These are phyloP conservation scores for Rhegmatorhina hoffmannsi DNA, from an alignment of 2,113 vertebrate species.

Conservation along the genomic window DNA sequence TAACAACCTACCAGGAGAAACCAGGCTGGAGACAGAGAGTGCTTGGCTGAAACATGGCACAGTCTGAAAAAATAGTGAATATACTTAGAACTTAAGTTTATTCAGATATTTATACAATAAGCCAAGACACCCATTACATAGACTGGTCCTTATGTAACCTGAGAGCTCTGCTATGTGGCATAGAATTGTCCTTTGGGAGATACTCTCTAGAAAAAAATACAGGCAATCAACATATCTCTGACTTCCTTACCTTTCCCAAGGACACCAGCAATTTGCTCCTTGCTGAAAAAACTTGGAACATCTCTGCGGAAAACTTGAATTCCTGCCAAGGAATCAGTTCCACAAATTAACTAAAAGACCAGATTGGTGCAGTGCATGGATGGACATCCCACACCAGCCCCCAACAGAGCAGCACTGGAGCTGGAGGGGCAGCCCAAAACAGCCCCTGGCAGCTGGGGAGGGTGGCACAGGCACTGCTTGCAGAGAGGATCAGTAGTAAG, in stretches of 20 bases:
- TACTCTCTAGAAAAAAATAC: not conserved
- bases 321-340: conserved; percentile 1
- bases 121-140: not conserved
- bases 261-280: conserved; percentile 5
- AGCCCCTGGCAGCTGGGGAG: not conserved
- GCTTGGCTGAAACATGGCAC: not conserved
- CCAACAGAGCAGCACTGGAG: not conserved
- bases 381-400: not conserved
- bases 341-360: not conserved
- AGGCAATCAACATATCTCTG: not conserved
- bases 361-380: not conserved
- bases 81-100: not conserved
- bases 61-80: not conserved
- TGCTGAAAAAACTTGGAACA: not conserved
- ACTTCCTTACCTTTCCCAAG: conserved; percentile 32
- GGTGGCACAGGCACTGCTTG: not conserved
- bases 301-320: not conserved
- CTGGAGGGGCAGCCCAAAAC: not conserved
- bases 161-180: not conserved
- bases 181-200: not conserved
- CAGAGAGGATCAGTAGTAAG: not conserved
- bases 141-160: not conserved
- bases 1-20: not conserved
- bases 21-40: not conserved
- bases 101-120: not conserved